Evolutionary conservation across 2,113 vertebrate species (phyloP), one percentile per base, ranked within the genome.

Genomic region (Xyliphius kryptos): DNA sequence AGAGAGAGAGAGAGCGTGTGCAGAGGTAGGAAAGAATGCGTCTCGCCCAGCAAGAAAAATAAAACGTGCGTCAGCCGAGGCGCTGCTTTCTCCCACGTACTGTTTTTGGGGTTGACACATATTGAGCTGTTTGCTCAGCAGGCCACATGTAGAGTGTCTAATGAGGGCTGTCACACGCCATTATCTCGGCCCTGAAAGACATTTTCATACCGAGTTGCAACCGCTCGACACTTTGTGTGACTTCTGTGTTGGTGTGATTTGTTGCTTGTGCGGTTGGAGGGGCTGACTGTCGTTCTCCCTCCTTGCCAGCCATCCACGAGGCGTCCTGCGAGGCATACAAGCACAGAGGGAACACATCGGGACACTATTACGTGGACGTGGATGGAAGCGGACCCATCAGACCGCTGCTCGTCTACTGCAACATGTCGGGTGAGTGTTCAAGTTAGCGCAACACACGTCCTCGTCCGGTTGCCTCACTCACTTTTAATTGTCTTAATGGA

Each of bases 351-450:
- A 92, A 91, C 68, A 82, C 87, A 56, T 97, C 94, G 9, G 92
- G 92, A 6, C 86, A 87, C 81, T 95, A 94, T 75, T 85, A 85
- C 76, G 78, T 97, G 19, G 94, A 97, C 72, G 83, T 89, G 69
- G 94, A 97, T 75, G 93, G 94, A 85, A 97, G 94, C 72, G 94
- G 94, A 8, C 88, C 91, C 40, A 77, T 94, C 73, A 79, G 77
- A 61, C 89, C 92, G 0, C 92, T 92, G 79, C 84, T 88, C 16
- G 81, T 95, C 3, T 95, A 90, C 81, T 97, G 94, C 84, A 91
- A 97, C 78, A 95, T 97, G 91, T 93, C 93, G 83, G 94, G 94
- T 97, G 80, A 87, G n/a, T n/a, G n/a, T n/a, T n/a, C n/a, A n/a
- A n/a, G n/a, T n/a, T n/a, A n/a, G n/a, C n/a, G n/a, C n/a, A n/a